A percentile compares a stretch with the other conserved stretches of the same genome.
phyloP scores from a whole-genome alignment of 1,140 invertebrate genomes.

The Drosophila dunni region DNA sequence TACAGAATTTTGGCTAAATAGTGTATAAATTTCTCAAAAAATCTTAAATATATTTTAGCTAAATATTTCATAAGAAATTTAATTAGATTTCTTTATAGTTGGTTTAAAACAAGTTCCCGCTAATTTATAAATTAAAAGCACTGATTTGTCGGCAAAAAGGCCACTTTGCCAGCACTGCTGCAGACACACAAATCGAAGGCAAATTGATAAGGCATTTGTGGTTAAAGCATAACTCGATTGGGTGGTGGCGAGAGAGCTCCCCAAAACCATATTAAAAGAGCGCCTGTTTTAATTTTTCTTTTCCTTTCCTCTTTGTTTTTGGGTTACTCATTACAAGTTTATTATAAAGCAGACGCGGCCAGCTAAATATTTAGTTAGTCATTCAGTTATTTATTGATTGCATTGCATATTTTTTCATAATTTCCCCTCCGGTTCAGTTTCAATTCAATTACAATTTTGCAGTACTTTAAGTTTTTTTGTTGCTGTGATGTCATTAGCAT shows the following conservation, averaged over 20 bases:
- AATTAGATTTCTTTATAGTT: no score
- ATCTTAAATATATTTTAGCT: no score
- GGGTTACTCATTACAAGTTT: conserved; percentile 19
- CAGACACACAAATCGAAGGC: conserved; percentile 27
- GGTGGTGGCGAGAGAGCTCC: no score
- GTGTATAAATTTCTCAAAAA: no score
- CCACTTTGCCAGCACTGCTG: no score
- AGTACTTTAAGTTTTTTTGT: conserved; percentile 2
- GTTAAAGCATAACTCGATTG: conserved; percentile 1
- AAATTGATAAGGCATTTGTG: conserved; percentile 21
- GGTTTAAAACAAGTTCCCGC: no score
- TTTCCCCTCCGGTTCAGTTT: neutral
- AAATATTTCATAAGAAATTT: no score
- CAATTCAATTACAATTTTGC: neutral
- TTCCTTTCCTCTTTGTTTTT: neutral
- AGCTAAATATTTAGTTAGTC: conserved; percentile 19
- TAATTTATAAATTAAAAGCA: no score
- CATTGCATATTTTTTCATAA: conserved; percentile 10
- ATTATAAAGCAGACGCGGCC: neutral
- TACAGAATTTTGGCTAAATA: no score
- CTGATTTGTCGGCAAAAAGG: no score
- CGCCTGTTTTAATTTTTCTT: conserved; percentile 18
- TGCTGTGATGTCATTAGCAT: conserved; percentile 16
- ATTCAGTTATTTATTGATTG: conserved; percentile 22
- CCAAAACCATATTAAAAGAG: conserved; percentile 40